Evolutionary conservation across 2,888 invertebrate genomes (phyloP).

Genomic region (Caenorhabditis sp.): DNA sequence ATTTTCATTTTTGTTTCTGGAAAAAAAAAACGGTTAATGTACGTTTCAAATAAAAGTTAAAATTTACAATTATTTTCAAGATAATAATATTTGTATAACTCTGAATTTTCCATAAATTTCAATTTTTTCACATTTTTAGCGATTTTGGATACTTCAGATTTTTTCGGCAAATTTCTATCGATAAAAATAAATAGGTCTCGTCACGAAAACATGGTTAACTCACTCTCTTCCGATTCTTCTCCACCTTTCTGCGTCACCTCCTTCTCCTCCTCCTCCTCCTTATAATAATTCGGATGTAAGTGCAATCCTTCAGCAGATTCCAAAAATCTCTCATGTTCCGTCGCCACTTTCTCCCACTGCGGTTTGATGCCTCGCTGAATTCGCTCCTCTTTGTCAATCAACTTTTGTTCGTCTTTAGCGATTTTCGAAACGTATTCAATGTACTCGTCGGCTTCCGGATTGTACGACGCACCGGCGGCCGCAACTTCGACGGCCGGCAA

Average conservation of each 20-base stretch:
- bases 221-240: not conserved
- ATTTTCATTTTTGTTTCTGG: no score
- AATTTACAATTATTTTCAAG: no score
- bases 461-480: slow-evolving; percentile 47
- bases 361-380: slow-evolving; percentile 36
- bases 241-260: slow-evolving; percentile 4
- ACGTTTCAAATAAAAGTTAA: no score
- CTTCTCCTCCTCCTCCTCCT: slow-evolving; percentile 12
- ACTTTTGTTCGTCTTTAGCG: slow-evolving; percentile 32
- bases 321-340: slow-evolving; percentile 28
- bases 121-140: no score
- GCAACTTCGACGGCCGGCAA: slow-evolving; percentile 38
- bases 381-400: slow-evolving; percentile 28
- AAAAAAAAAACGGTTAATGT: not conserved
- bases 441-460: slow-evolving; percentile 46
- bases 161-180: no score
- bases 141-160: no score
- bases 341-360: slow-evolving; percentile 32
- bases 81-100: no score
- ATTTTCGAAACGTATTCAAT: slow-evolving; percentile 36
- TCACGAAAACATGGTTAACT: no score
- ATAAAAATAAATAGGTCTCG: no score
- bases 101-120: no score
- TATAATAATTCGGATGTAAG: slow-evolving; percentile 32
- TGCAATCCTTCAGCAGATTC: slow-evolving; percentile 43